These are phyloP conservation scores for Scartelaos histophorus DNA, from an alignment of 2,113 vertebrate genomes.

Conservation along the genomic window DNA sequence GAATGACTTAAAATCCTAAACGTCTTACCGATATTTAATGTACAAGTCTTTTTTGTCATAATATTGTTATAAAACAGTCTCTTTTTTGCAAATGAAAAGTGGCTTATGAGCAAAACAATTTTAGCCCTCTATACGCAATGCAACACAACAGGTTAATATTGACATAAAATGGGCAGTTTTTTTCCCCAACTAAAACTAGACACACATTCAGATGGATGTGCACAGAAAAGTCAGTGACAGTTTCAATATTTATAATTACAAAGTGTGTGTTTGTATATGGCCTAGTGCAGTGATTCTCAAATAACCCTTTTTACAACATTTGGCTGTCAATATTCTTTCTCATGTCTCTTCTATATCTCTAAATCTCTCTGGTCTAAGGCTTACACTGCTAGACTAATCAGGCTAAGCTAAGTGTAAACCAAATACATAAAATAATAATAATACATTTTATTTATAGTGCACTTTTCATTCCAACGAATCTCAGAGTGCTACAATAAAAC, in stretches of 20 bases:
- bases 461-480: too few species aligned
- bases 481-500: too few species aligned
- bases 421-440: neutral
- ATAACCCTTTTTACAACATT: neutral
- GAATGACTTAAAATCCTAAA: constrained; percentile 55
- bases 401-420: neutral
- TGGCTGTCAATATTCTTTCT: neutral
- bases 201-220: constrained; percentile 61
- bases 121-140: constrained; percentile 45
- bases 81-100: constrained; percentile 44
- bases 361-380: too few species aligned
- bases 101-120: constrained; percentile 39
- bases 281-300: neutral
- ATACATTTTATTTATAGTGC: too few species aligned
- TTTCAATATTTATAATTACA: constrained; percentile 70
- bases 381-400: neutral
- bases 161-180: constrained; percentile 51
- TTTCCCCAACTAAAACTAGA: constrained; percentile 68
- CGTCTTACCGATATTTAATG: constrained; percentile 58
- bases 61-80: constrained; percentile 61
- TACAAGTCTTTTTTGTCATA: constrained; percentile 58
- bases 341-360: neutral
- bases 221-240: constrained; percentile 62
- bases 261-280: constrained; percentile 16
- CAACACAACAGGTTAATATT: constrained; percentile 63